Base-by-base conservation (phyloP, 2,797 vertebrate genomes). In the Crax fasciolata region DNA sequence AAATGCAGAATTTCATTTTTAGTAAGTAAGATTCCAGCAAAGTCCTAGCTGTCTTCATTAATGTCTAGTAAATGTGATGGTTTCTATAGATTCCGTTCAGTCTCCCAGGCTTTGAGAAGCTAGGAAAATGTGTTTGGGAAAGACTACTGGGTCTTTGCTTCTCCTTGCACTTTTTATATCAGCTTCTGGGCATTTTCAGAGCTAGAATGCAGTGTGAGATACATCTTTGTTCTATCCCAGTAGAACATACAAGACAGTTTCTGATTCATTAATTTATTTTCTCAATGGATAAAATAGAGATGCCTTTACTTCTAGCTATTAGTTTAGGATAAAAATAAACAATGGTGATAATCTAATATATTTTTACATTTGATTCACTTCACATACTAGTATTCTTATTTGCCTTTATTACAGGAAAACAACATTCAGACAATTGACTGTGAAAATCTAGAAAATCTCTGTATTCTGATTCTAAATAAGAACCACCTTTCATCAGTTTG, bases 401-500 rank as follows among this genome's bases (percentile, higher is more conserved):
- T 95, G 85, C 65, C 51, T 93, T 96, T 97, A 55, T 88, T 89
- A 54, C 96, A 99, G 99, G 99, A 99, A 87, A 99, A 99, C 75
- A 94, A 96, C 48, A 99, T 99, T 97, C 98, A 98, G 9, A 95
- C 85, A 51, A 88, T 99, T 78, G 98, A 98, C 95, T 99, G 99
- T 98, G 98, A 98, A 92, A 98, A 99, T 92, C 97, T 99, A 96
- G 97, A 95, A 77, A 97, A 97, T 90, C 97, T 99, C 57, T 96
- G 94, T 89, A 97, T 99, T 88, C 97, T 99, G 85, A 97, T 98
- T 71, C 96, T 99, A 44, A 98, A 96, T 95, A 97, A 97, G 96
- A 99, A 99, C 96, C 96, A 94, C n/a, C 97, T 99, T 92, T 98
- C 98, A 16, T 99, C 98, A 84, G 94, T 99, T 93, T 98, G 98